These are phyloP conservation scores for Xanthorhoe spadicearia DNA, from an alignment of 2,888 invertebrate species.

Conservation along the genomic window DNA sequence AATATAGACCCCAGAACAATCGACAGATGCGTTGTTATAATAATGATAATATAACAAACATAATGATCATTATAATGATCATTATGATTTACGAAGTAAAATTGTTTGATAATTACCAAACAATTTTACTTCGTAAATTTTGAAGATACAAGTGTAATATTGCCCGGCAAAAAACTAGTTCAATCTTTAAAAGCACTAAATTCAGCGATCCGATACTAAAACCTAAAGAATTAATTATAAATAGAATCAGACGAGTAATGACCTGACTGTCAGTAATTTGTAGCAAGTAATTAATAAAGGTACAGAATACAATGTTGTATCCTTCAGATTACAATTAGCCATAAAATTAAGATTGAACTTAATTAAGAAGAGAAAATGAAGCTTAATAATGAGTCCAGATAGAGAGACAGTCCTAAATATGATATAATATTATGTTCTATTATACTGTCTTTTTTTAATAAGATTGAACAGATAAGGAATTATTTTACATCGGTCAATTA, in stretches of 20 bases:
- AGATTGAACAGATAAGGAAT: too few species aligned
- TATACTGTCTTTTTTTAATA: too few species aligned
- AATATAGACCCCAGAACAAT: too few species aligned
- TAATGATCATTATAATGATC: too few species aligned
- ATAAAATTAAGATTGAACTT: constrained; percentile 10
- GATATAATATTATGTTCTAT: too few species aligned
- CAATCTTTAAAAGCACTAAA: background rate
- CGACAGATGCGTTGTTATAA: too few species aligned
- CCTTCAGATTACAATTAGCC: background rate
- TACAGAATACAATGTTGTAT: constrained; percentile 9
- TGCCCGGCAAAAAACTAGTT: background rate
- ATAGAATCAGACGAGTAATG: constrained; percentile 4
- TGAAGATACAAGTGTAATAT: background rate
- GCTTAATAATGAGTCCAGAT: too few species aligned
- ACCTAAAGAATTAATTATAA: background rate
- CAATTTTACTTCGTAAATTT: background rate
- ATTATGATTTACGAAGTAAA: too few species aligned
- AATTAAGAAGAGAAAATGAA: background rate
- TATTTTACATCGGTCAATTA: too few species aligned
- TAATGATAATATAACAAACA: too few species aligned
- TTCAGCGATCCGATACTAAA: background rate
- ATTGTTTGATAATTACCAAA: too few species aligned
- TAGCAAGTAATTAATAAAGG: constrained; percentile 26
- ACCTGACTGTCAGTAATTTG: background rate
- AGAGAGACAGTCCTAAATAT: too few species aligned